phyloP scores from a whole-genome alignment of 2,113 vertebrate species.

The Cromileptes altivelis region DNA sequence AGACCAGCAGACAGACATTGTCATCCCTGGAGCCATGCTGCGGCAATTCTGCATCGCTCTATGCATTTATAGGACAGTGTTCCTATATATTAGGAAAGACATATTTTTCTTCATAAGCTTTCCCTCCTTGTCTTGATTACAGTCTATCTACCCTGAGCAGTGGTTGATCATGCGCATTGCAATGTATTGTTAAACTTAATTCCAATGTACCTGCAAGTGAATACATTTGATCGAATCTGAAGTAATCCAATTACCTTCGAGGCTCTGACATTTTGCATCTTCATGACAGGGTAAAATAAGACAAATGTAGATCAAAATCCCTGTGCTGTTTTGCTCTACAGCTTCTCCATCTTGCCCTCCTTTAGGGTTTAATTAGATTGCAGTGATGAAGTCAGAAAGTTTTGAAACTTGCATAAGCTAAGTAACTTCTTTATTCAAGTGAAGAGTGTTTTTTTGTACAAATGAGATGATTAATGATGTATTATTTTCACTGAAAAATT shows the following conservation, averaged over 20 bases:
- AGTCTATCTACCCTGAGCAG: constrained; percentile 7
- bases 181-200: constrained; percentile 10
- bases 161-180: background rate
- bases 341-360: background rate
- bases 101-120: background rate
- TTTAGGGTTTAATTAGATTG: constrained; percentile 30
- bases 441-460: background rate
- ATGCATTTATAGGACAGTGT: background rate
- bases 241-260: constrained; percentile 19
- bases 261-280: constrained; percentile 22
- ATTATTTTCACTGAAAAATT: constrained; percentile 28
- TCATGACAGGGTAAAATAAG: constrained; percentile 3
- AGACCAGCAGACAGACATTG: background rate
- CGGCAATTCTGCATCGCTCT: background rate
- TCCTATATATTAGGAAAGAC: background rate
- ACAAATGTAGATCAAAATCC: background rate
- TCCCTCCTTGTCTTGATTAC: constrained; percentile 6
- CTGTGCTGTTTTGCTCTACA: background rate
- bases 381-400: constrained; percentile 21
- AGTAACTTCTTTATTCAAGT: constrained; percentile 2
- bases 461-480: constrained; percentile 35
- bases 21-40: background rate
- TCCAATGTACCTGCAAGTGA: constrained; percentile 11
- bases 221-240: constrained; percentile 11
- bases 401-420: constrained; percentile 7